Percentiles rank a stretch among this genome's conserved stretches.
Conservation (phyloP, 2,797 vertebrate genomes). For the Apogon talboti region DNA sequence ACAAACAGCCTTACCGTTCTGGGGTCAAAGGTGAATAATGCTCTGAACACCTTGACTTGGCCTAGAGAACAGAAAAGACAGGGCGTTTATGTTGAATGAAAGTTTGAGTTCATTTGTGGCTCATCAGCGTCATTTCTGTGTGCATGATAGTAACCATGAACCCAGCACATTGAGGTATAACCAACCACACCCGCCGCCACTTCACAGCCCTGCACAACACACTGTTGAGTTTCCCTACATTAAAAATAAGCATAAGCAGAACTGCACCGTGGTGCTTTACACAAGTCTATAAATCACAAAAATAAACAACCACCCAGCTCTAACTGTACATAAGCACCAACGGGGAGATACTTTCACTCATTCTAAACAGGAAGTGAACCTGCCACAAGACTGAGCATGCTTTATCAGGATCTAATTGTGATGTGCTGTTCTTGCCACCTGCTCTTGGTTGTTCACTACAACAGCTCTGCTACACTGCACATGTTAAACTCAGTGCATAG, state of each 20-base stretch:
- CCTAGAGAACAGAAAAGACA: slow-evolving; percentile 80
- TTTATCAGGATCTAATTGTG: too few species aligned
- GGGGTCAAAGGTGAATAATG: slow-evolving; percentile 95
- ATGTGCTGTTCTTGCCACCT: too few species aligned
- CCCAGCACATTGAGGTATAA: slow-evolving; percentile 2
- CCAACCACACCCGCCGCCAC: neutral
- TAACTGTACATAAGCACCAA: too few species aligned
- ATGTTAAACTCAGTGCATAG: slow-evolving; percentile 3
- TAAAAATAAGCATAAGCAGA: neutral
- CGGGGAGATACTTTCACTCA: neutral
- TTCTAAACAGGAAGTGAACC: neutral
- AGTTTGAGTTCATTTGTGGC: neutral
- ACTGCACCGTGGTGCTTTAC: slow-evolving; percentile 9
- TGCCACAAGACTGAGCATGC: neutral
- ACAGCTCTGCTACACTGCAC: neutral
- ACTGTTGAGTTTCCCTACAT: neutral
- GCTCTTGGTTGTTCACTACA: neutral
- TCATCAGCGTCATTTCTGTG: neutral
- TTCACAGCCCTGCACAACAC: neutral
- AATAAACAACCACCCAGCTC: neutral
- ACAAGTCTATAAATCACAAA: slow-evolving; percentile 2
- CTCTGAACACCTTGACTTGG: slow-evolving; percentile 97
- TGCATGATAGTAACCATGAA: neutral
- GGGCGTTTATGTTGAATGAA: neutral
- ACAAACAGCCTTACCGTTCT: slow-evolving; percentile 89